Evolutionary conservation across 2,113 vertebrate species (phyloP), one percentile per base, ranked within the genome.

Genomic region (Ciconia boyciana): DNA sequence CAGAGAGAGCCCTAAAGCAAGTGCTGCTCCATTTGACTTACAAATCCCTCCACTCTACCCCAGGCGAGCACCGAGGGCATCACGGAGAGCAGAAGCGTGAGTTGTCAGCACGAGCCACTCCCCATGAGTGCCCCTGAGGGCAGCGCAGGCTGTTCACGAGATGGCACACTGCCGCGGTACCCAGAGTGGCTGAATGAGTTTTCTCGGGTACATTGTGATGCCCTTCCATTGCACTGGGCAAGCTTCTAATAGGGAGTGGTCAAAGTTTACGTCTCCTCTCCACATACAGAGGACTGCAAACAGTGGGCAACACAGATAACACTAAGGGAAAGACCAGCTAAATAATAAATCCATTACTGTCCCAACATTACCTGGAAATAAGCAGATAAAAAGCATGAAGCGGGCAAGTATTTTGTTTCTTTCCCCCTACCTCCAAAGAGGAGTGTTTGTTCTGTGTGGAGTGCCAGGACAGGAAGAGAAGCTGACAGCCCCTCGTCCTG

Each of bases 121-220:
- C 36, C 69, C 18, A 10, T 0, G 0, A 36, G 15, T 12, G 16
- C 5, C 7, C 11, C 14, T 34, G 44, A 32, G 39, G 36, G 28
- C 51, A 66, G 20, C 2, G 1, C 6, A n/a, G 26, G 29, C 64
- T 72, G 25, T 32, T 26, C 4, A 2, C 0, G 1, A 31, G 17
- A 7, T 17, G 12, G 19, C 31, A 61, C 1, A 2, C 9, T 34
- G 21, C 34, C 2, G 0, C 1, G 0, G 14, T 49, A n/a, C 22
- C 13, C 25, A 17, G 17, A 11, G 11, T 2, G 6, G 49, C 39
- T 52, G 32, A 58, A 75, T 2, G 2, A 46, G 9, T 44, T 75
- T 43, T 75, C 28, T 46, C 62, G 74, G 18, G 12, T 31, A 31
- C 14, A 90, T 66, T 71, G 36, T 44, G 60, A 29, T 49, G n/a